Evolutionary conservation across 2,888 invertebrate genomes (phyloP).

Genomic region (Hydropsyche betteni): DNA sequence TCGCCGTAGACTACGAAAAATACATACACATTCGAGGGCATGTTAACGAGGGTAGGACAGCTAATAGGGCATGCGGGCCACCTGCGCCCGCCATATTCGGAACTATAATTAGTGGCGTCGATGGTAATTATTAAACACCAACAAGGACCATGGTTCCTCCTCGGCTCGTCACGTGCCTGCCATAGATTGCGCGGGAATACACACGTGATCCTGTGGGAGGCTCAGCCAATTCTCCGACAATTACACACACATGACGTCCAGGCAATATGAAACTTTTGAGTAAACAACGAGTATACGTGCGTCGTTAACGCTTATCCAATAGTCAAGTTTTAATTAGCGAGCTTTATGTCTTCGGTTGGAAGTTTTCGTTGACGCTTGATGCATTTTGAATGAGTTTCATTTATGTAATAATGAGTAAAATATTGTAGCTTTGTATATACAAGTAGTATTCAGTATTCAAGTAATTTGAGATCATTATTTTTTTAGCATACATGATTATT

Average conservation of each 20-base stretch:
- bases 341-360: no score
- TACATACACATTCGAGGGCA: slow-evolving; percentile 10
- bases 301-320: background rate
- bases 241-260: slow-evolving; percentile 31
- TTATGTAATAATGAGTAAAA: no score
- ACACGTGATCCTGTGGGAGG: slow-evolving; percentile 30
- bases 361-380: no score
- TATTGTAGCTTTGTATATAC: no score
- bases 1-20: background rate
- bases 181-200: slow-evolving; percentile 42
- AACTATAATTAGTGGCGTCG: slow-evolving; percentile 43
- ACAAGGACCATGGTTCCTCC: slow-evolving; percentile 29
- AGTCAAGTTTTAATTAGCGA: no score
- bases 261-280: slow-evolving; percentile 29
- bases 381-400: no score
- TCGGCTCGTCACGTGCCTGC: slow-evolving; percentile 40
- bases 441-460: no score
- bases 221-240: slow-evolving; percentile 16
- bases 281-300: slow-evolving; percentile 1
- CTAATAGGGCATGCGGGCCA: slow-evolving; percentile 21
- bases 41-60: slow-evolving; percentile 25
- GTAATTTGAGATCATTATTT: no score
- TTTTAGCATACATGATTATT: no score
- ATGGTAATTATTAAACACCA: slow-evolving; percentile 45
- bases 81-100: slow-evolving; percentile 39